A percentile compares a stretch with the other conserved stretches of the same genome.
phyloP scores from a whole-genome alignment of 2,888 invertebrate species.

The Amiota communis region DNA sequence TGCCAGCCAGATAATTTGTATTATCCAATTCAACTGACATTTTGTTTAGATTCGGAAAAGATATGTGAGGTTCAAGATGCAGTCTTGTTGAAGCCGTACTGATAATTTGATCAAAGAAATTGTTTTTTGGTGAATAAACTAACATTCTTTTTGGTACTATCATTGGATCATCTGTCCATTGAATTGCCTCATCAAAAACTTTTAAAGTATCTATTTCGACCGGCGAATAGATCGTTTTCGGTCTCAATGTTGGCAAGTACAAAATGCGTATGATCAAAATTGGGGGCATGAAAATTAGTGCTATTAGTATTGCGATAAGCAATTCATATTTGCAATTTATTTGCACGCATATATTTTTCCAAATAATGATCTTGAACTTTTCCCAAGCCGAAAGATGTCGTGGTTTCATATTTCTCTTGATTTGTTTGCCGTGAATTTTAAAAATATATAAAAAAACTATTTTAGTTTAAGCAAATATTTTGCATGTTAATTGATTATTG shows the following conservation, averaged over 20 bases:
- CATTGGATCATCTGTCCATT: neutral
- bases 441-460: too few species aligned
- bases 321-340: slow-evolving; percentile 11
- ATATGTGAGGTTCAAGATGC: neutral
- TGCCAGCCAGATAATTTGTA: slow-evolving; percentile 16
- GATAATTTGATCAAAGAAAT: neutral
- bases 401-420: neutral
- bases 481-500: too few species aligned
- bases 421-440: too few species aligned
- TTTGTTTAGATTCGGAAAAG: neutral
- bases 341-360: slow-evolving; percentile 1
- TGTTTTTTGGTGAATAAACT: slow-evolving; percentile 11
- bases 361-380: slow-evolving; percentile 12
- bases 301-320: neutral
- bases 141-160: neutral
- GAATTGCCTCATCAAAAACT: neutral
- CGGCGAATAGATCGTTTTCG: neutral
- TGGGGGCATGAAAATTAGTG: slow-evolving; percentile 12
- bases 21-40: too few species aligned
- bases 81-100: neutral
- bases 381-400: neutral
- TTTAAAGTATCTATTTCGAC: neutral
- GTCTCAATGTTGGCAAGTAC: neutral
- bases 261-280: neutral
- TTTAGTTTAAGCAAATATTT: too few species aligned